Conservation (phyloP, 2,113 vertebrate species). For the Montifringilla adamsi region DNA sequence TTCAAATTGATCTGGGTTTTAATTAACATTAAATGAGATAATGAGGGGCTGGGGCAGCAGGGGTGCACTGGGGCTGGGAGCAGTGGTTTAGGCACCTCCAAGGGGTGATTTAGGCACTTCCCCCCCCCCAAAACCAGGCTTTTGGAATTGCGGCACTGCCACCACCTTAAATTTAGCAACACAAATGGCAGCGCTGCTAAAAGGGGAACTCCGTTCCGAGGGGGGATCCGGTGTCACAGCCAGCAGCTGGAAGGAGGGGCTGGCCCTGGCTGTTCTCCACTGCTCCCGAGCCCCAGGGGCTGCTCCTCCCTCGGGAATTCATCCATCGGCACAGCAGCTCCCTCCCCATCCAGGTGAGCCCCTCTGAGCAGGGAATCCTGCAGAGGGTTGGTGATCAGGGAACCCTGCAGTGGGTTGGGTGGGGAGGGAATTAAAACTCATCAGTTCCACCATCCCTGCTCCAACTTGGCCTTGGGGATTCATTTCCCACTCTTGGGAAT, state of each 20-base stretch:
- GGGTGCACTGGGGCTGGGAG: not conserved
- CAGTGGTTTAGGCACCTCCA: not conserved
- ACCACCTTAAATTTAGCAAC: not conserved
- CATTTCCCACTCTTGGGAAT: too few species aligned
- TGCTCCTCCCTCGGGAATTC: not conserved
- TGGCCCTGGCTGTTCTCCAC: not conserved
- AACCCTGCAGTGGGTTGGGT: too few species aligned
- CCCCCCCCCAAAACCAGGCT: not conserved
- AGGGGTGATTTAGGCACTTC: not conserved
- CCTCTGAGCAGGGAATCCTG: not conserved
- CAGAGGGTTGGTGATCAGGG: not conserved
- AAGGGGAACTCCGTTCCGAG: not conserved
- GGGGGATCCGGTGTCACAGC: not conserved
- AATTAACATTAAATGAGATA: not conserved
- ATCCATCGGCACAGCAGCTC: not conserved
- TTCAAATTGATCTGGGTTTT: not conserved
- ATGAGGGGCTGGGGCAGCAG: not conserved
- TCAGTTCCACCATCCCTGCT: too few species aligned
- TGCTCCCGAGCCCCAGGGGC: not conserved
- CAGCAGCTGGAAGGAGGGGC: not conserved
- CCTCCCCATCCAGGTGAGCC: not conserved
- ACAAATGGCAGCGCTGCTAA: not conserved
- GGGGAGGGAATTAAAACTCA: too few species aligned
- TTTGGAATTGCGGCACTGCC: not conserved
- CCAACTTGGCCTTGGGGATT: too few species aligned